Percentiles rank a stretch among this genome's conserved stretches.
Conservation (phyloP, 2,888 invertebrate species). For the Panzeria rudis region DNA sequence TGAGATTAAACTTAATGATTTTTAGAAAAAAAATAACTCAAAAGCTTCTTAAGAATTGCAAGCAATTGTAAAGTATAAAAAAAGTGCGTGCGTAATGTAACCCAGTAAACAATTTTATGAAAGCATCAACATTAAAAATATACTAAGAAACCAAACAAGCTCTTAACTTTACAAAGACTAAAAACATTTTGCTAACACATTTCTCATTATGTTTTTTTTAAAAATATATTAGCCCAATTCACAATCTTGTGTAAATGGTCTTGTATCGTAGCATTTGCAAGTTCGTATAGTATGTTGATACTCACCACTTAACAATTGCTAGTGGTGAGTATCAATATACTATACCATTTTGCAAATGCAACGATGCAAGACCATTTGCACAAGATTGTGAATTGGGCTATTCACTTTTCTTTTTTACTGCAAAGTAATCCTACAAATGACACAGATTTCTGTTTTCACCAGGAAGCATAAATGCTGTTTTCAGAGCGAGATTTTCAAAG, state of each 20-base stretch:
- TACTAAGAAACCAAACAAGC: background rate
- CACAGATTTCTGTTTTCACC: constrained; percentile 52
- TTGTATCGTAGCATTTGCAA: too few relatives aligned
- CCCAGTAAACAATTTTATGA: background rate
- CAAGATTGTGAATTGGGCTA: too few relatives aligned
- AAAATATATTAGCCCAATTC: too few relatives aligned
- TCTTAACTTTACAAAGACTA: background rate
- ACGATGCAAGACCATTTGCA: too few relatives aligned
- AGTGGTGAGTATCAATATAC: too few relatives aligned
- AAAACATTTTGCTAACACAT: background rate
- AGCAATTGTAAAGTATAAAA: background rate
- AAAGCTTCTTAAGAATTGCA: background rate
- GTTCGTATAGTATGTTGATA: too few relatives aligned
- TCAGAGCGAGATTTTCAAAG: constrained; percentile 5
- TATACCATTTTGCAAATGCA: too few relatives aligned
- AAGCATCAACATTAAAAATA: background rate
- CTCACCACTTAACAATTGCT: too few relatives aligned
- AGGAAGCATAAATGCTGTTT: constrained; percentile 54
- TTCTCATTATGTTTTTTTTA: background rate
- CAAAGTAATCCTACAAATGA: constrained; percentile 30
- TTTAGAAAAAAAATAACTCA: constrained; percentile 6
- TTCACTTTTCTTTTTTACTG: background rate
- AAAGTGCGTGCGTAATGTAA: background rate
- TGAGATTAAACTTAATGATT: constrained; percentile 53
- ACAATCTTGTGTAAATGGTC: too few relatives aligned